Evolutionary conservation across 2,113 vertebrate genomes (phyloP).

Genomic region (Clarias magur): DNA sequence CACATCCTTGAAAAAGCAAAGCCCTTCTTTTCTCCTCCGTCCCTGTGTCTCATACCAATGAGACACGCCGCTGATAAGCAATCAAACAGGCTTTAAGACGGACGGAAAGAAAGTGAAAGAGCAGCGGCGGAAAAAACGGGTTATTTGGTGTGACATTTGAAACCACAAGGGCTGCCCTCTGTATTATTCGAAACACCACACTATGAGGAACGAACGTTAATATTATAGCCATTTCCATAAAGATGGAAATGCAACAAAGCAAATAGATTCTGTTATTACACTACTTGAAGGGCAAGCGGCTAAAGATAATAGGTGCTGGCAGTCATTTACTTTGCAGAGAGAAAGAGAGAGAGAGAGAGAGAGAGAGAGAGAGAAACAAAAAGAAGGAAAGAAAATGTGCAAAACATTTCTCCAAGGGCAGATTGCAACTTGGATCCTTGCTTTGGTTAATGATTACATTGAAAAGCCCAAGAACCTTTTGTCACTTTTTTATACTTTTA

Average conservation of each 20-base stretch:
- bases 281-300: slow-evolving; percentile 47
- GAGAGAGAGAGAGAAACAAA: not conserved
- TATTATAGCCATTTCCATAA: slow-evolving; percentile 46
- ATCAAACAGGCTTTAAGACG: not conserved
- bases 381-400: not conserved
- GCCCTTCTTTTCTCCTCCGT: slow-evolving; percentile 34
- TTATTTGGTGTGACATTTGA: slow-evolving; percentile 34
- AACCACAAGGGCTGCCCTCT: slow-evolving; percentile 27
- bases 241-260: slow-evolving; percentile 50
- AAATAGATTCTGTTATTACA: slow-evolving; percentile 45
- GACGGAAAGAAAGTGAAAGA: slow-evolving; percentile 6
- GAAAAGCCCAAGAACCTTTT: not conserved
- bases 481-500: not conserved
- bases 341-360: not conserved
- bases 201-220: slow-evolving; percentile 30
- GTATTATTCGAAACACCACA: slow-evolving; percentile 10
- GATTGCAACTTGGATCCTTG: not conserved
- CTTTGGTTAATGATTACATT: slow-evolving; percentile 13
- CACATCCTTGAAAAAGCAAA: slow-evolving; percentile 45
- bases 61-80: slow-evolving; percentile 31
- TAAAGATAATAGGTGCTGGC: slow-evolving; percentile 52
- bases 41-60: slow-evolving; percentile 47
- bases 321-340: slow-evolving; percentile 35
- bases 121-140: slow-evolving; percentile 7
- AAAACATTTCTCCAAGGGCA: slow-evolving; percentile 2